These are phyloP conservation scores for Catotricha subobsoleta DNA, from an alignment of 2,888 invertebrate species.

Conservation along the genomic window DNA sequence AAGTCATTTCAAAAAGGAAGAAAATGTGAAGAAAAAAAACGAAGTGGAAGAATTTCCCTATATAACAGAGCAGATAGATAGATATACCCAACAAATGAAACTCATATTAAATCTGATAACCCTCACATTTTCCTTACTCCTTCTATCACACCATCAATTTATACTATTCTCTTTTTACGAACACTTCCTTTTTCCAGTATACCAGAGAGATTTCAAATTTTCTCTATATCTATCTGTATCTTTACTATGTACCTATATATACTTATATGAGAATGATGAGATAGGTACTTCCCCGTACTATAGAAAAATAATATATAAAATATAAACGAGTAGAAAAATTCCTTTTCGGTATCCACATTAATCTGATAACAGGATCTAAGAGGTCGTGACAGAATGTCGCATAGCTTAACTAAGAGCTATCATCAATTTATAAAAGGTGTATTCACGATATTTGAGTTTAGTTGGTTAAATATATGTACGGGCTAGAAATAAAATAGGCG, in stretches of 20 bases:
- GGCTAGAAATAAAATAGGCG: too few species aligned
- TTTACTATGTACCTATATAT: not conserved
- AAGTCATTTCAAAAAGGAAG: too few species aligned
- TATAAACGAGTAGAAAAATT: not conserved
- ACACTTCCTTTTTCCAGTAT: too few species aligned
- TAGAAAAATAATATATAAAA: too few species aligned
- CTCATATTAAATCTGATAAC: not conserved
- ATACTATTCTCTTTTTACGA: too few species aligned
- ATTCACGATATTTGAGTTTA: not conserved
- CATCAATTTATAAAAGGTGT: constrained; percentile 3
- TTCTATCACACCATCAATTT: not conserved
- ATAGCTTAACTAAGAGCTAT: constrained; percentile 5
- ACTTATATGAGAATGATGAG: not conserved
- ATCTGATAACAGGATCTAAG: constrained; percentile 4
- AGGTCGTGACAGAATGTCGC: constrained; percentile 5
- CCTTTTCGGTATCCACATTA: not conserved
- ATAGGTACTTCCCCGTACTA: too few species aligned
- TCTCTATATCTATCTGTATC: not conserved
- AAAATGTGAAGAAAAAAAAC: too few species aligned
- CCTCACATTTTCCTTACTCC: not conserved
- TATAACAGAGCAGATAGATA: not conserved
- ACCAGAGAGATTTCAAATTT: not conserved
- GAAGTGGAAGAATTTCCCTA: too few species aligned
- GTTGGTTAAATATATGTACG: not conserved
- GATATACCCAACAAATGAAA: not conserved